Evolutionary conservation across 35 echinoderm and acorn worm genomes (phyloP).

Genomic region (Apostichopus japonicus): DNA sequence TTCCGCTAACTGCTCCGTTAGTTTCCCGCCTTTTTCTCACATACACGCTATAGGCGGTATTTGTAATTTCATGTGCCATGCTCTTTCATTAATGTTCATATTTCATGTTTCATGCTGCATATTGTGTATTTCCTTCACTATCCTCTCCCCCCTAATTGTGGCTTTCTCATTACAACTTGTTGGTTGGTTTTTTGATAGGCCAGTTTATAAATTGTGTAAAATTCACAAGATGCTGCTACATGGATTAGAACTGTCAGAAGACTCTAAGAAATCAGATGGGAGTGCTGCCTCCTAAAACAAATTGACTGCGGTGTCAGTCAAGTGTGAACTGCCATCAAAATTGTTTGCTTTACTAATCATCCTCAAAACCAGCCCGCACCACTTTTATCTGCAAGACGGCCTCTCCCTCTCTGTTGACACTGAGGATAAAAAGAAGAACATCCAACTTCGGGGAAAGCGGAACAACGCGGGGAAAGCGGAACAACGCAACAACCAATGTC

Average conservation of each 20-base stretch:
- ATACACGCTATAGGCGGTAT: too few relatives aligned
- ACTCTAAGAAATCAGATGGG: not conserved
- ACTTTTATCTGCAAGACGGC: not conserved
- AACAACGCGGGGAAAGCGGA: not conserved
- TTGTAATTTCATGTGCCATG: too few relatives aligned
- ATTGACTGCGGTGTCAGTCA: not conserved
- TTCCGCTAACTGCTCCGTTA: too few relatives aligned
- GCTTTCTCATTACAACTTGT: too few relatives aligned
- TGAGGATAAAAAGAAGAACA: not conserved
- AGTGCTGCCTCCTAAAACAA: not conserved
- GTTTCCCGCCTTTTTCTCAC: too few relatives aligned
- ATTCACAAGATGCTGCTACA: not conserved
- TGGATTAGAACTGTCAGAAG: not conserved
- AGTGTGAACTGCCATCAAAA: constrained; percentile 4
- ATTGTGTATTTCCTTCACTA: too few relatives aligned
- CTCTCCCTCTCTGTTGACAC: constrained; percentile 18
- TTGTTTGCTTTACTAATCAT: not conserved
- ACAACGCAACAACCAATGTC: too few relatives aligned
- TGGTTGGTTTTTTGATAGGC: too few relatives aligned
- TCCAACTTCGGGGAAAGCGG: not conserved
- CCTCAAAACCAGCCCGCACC: not conserved
- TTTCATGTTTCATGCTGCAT: too few relatives aligned
- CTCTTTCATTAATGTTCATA: too few relatives aligned
- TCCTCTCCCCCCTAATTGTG: too few relatives aligned
- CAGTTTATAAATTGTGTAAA: not conserved